Evolutionary conservation across 1,140 invertebrate genomes (phyloP), one percentile per base, ranked within the genome.

Genomic region (Diuraphis noxia): DNA sequence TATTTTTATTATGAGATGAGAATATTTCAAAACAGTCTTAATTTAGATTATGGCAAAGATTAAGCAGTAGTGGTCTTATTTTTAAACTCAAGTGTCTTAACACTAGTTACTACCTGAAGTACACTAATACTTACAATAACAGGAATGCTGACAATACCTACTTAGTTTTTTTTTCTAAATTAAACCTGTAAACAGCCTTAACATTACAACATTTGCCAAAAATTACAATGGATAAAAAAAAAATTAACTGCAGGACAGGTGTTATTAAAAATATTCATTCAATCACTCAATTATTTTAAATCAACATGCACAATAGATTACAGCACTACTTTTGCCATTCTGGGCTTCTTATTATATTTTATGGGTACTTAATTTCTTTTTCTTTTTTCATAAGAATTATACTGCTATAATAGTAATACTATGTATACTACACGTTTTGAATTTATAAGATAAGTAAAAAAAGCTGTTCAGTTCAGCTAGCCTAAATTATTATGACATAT

Each of bases 21-120:
- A 56, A 87, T 30, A 87, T 87, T 40, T 88, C 49, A 40, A 56
- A 88, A 88, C 25, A 56, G 23, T 88, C 86, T 88, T 88, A 88
- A 88, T 88, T 88, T 88, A 88, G 86, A 88, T 88, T 63, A 63
- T 56, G 86, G 36, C 86, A 63, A 88, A 88, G 52, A 56, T 40
- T 63, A 63, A 63, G 56, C 38, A 17, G 25, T 30, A 40, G 13
- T 38, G 7, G 6, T 56, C 36, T 56, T 87, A 87, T 63, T 88
- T 88, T 88, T 88, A 63, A 88, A 88, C 86, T 30, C 19, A 0
- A 84, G 84, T 85, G 43, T 41, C 40, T 43, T 49, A 86, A 36
- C 34, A 23, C 38, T 63, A 52, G 56, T 63, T 49, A 87, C n/a
- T 46, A 85, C 85, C 85, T 87, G 46, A 86, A n/a, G 38, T 21